Percentiles rank a stretch among this genome's conserved stretches.
Evolutionary conservation across 2,113 vertebrate species (phyloP).

Genomic region (Excalfactoria chinensis): DNA sequence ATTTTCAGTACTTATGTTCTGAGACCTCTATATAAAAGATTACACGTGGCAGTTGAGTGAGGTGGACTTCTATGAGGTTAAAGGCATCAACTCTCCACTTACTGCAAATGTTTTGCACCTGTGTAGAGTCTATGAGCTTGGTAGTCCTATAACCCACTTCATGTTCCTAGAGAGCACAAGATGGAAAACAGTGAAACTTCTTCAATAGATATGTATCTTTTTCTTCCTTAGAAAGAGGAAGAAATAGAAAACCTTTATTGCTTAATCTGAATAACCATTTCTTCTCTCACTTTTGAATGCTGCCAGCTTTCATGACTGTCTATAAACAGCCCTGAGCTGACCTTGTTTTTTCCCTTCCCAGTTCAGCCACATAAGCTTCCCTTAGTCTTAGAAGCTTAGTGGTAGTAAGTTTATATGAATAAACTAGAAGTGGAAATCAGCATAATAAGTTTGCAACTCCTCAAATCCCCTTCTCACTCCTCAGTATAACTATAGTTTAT

Average conservation of each 20-base stretch:
- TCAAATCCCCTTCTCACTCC: background rate
- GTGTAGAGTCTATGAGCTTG: background rate
- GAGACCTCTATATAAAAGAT: background rate
- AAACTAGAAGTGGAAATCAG: background rate
- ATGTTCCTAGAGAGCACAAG: background rate
- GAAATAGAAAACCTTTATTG: fast-evolving
- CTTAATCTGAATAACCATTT: background rate
- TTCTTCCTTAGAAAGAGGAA: background rate
- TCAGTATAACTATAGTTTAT: background rate
- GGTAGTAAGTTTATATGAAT: background rate
- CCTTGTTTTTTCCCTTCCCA: background rate
- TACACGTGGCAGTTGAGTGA: fast-evolving
- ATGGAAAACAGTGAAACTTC: background rate
- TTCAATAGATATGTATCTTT: background rate
- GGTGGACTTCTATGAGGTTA: background rate
- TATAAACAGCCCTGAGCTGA: background rate
- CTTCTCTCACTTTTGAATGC: background rate
- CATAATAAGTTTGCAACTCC: background rate
- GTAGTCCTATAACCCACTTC: background rate
- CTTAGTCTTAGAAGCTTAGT: background rate
- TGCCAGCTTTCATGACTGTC: background rate
- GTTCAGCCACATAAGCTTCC: background rate
- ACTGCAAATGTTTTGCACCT: background rate
- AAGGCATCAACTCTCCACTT: background rate
- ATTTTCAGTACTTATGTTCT: background rate